Evolutionary conservation across 2,113 vertebrate genomes (phyloP), one percentile per base, ranked within the genome.

Genomic region (Ariopsis seemanni): DNA sequence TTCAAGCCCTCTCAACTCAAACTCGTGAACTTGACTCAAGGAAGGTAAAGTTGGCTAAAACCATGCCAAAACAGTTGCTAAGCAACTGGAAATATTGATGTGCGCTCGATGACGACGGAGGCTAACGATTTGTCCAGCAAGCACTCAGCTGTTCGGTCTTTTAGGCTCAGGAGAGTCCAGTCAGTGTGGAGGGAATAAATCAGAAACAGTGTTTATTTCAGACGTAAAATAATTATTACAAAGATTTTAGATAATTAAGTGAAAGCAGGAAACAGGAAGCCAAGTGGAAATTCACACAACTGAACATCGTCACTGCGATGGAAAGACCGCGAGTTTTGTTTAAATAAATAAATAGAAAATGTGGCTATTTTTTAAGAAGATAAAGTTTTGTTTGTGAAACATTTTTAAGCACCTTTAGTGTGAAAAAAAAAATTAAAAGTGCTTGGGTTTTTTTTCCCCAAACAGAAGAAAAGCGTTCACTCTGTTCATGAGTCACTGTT

Each of bases 401-500:
- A 17, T 72, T 42, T 74, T 48, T 74, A 74, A 20, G 9, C 34
- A 48, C 18, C 15, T 72, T 74, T 48, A 48, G 34, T 48, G 1
- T 27, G 3, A 20, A 60, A 60, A 58, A 58, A 63, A 75, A 50
- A 25, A 75, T 78, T n/a, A 78, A 17, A 27, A 27, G 52, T 79
- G 25, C 1, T 57, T 55, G n/a, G n/a, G 34, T 75, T 20, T 80
- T 58, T 79, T 25, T 79, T 79, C 34, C 34, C 18, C 22, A 8
- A 58, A 22, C 53, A 60, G 55, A 20, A 55, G 79, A 80, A 84
- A 67, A 80, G 27, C 27, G 42, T 79, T 82, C 57, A 22, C 58
- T 83, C 65, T 88, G 83, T 74, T 80, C 42, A 55, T 85, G 86
- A 88, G 50, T 89, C 87, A 82, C 75, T 48, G 57, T 15, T 52